Evolutionary conservation across 2,113 vertebrate genomes (phyloP).

Genomic region (Pangasianodon gigas): DNA sequence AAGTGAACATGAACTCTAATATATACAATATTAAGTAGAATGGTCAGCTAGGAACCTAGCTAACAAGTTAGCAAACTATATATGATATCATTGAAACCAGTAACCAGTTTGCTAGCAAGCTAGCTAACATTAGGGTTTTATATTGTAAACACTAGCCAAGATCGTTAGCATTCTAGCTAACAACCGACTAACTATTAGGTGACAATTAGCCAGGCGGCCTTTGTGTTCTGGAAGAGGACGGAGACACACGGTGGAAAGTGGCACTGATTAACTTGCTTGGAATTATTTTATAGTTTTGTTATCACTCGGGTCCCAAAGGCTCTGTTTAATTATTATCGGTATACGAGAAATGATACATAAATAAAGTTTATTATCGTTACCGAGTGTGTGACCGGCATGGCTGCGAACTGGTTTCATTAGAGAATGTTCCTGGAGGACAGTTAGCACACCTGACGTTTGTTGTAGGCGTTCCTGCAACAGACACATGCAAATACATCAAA

Average conservation of each 20-base stretch:
- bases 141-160: not conserved
- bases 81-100: not conserved
- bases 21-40: not conserved
- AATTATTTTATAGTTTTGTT: not conserved
- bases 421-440: slow-evolving; percentile 65
- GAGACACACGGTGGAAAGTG: no score
- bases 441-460: slow-evolving; percentile 54
- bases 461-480: slow-evolving; percentile 56
- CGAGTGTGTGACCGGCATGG: slow-evolving; percentile 62
- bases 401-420: slow-evolving; percentile 52
- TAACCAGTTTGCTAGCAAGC: not conserved
- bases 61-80: not conserved
- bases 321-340: not conserved
- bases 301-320: not conserved
- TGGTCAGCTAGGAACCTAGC: not conserved
- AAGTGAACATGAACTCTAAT: not conserved
- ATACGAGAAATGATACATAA: not conserved
- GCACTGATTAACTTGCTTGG: not conserved
- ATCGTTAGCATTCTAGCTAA: not conserved
- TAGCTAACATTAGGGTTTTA: not conserved
- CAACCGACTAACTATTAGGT: not conserved
- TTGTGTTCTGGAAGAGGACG: not conserved
- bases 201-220: not conserved
- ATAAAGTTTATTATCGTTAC: slow-evolving; percentile 54
- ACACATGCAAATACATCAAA: slow-evolving; percentile 21